Conservation (phyloP, 2,888 invertebrate genomes). For the Macrosoma leucophasiata region DNA sequence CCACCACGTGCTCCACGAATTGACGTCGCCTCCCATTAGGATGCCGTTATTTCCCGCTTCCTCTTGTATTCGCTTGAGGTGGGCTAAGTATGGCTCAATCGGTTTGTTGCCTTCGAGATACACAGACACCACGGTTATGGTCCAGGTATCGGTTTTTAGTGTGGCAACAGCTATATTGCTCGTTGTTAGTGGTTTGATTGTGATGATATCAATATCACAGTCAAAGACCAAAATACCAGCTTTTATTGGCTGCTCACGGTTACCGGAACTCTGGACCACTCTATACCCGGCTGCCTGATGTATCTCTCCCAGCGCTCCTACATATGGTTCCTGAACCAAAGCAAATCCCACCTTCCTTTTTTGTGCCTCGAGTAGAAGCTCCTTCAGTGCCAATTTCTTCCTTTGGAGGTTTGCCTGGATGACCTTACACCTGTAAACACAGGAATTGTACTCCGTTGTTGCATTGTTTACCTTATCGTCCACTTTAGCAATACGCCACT, state of each 20-base stretch:
- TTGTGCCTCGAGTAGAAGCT: slow-evolving; percentile 4
- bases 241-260: not conserved
- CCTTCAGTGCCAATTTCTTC: slow-evolving; percentile 5
- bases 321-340: not conserved
- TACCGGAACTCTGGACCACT: not conserved
- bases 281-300: not conserved
- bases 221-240: slow-evolving; percentile 10
- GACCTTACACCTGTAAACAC: not conserved
- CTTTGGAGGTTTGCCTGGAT: slow-evolving; percentile 11
- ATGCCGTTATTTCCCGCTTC: slow-evolving; percentile 3
- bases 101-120: slow-evolving; percentile 10
- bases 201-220: not conserved
- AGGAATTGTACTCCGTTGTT: too few species aligned
- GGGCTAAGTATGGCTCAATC: slow-evolving; percentile 9
- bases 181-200: slow-evolving; percentile 3
- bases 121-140: slow-evolving; percentile 1
- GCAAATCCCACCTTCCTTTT: not conserved
- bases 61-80: not conserved
- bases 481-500: slow-evolving; percentile 19
- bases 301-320: not conserved
- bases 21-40: slow-evolving; percentile 24
- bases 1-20: slow-evolving; percentile 25
- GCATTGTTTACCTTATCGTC: too few species aligned
- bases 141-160: slow-evolving; percentile 2
- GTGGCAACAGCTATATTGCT: slow-evolving; percentile 4